Evolutionary conservation across 2,888 invertebrate species (phyloP).

Genomic region (Ariolimax columbianus): DNA sequence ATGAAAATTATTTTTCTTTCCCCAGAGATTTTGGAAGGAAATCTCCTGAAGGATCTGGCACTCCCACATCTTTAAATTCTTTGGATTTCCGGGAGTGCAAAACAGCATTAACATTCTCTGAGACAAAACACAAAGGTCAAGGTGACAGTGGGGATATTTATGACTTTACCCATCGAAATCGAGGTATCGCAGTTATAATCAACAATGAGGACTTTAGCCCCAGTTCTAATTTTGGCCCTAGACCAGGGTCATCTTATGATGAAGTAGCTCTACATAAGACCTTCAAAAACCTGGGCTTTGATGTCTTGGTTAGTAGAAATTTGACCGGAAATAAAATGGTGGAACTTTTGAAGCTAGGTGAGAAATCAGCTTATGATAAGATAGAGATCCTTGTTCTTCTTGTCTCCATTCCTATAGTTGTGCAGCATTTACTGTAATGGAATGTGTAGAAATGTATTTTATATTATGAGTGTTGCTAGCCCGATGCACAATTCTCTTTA

Average conservation of each 20-base stretch:
- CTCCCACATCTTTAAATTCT: background rate
- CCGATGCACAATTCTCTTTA: no score
- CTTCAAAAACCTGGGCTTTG: conserved; percentile 53
- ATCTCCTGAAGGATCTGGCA: background rate
- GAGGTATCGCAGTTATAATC: conserved; percentile 57
- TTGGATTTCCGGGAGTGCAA: conserved; percentile 3
- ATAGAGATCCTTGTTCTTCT: no score
- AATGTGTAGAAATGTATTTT: no score
- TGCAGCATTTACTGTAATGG: no score
- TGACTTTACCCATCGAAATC: conserved; percentile 50
- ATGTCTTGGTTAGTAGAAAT: conserved; percentile 51
- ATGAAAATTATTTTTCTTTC: background rate
- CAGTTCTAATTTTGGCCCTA: conserved; percentile 27
- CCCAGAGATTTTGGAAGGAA: background rate
- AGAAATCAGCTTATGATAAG: conserved; percentile 61
- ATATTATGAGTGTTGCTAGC: no score
- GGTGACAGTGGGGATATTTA: conserved; percentile 42
- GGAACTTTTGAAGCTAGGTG: conserved; percentile 53
- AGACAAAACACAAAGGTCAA: background rate
- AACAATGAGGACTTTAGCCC: conserved; percentile 55
- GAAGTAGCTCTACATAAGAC: conserved; percentile 42
- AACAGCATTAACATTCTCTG: conserved; percentile 7
- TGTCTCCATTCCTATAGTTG: no score
- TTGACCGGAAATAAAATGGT: conserved; percentile 50
- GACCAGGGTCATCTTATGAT: conserved; percentile 55